Evolutionary conservation across 2,797 vertebrate species (phyloP).

Genomic region (Pipistrellus kuhlii): DNA sequence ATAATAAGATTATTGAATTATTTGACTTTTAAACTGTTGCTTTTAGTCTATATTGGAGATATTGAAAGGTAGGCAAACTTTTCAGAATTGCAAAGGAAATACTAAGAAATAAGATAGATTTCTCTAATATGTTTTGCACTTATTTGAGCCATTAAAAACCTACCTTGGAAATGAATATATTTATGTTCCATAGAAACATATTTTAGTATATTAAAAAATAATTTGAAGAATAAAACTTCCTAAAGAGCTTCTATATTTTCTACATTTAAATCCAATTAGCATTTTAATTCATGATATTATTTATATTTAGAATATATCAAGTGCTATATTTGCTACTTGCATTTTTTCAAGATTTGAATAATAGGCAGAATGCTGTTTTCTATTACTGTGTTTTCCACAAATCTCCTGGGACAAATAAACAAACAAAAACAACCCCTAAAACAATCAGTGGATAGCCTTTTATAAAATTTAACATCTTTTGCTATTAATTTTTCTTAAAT

Average conservation of each 20-base stretch:
- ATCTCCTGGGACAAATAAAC: background rate
- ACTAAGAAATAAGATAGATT: conserved; percentile 51
- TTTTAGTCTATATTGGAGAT: conserved; percentile 39
- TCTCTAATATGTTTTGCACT: conserved; percentile 46
- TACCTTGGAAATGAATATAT: conserved; percentile 35
- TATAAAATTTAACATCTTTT: background rate
- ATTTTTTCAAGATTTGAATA: background rate
- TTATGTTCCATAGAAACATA: conserved; percentile 10
- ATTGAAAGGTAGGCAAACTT: conserved; percentile 38
- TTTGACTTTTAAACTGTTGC: background rate
- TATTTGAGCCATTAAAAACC: conserved; percentile 53
- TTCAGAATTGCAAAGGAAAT: conserved; percentile 48
- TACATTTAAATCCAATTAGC: conserved; percentile 65
- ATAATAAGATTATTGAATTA: background rate
- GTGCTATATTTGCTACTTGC: background rate
- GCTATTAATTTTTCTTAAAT: background rate
- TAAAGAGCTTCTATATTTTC: conserved; percentile 18
- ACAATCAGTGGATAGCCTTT: background rate
- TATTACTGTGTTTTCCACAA: background rate
- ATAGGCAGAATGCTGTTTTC: background rate
- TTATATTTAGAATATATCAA: conserved; percentile 55
- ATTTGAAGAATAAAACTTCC: background rate
- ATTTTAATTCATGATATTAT: conserved; percentile 55
- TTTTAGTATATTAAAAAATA: conserved; percentile 50
- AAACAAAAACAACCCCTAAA: background rate